Evolutionary conservation across 1,140 invertebrate species (phyloP).

Genomic region (Cyclina sinensis): DNA sequence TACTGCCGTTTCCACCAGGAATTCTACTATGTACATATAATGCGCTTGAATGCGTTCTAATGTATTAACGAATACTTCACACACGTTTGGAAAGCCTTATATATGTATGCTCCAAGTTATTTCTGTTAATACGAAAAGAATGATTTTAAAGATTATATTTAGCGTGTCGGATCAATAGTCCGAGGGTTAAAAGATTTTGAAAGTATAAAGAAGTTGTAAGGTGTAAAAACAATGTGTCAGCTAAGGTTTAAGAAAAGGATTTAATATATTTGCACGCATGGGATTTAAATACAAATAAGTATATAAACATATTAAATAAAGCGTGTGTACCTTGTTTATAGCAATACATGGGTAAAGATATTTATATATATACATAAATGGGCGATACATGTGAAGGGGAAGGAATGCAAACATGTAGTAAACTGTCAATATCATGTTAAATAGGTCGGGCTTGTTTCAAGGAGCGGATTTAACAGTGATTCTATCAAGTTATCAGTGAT

Average conservation of each 20-base stretch:
- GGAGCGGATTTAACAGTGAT: background rate
- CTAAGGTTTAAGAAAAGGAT: background rate
- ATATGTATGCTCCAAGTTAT: background rate
- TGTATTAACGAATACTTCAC: background rate
- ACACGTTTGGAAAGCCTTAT: background rate
- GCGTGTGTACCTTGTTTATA: constrained; percentile 3
- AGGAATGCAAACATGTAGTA: constrained; percentile 14
- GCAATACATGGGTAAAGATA: constrained; percentile 9
- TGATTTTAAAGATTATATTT: background rate
- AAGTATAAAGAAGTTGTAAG: background rate
- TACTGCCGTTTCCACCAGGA: background rate
- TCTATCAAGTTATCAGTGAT: background rate
- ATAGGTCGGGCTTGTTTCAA: background rate
- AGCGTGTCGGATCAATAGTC: background rate
- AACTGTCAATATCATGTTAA: constrained; percentile 33
- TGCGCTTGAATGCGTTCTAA: background rate
- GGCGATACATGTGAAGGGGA: background rate
- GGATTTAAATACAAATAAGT: background rate
- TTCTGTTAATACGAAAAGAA: background rate
- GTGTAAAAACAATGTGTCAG: background rate
- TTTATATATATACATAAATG: constrained; percentile 14
- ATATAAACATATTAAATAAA: constrained; percentile 12
- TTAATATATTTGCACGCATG: background rate
- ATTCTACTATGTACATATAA: background rate
- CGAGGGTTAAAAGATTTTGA: background rate